Evolutionary conservation across 1,140 invertebrate species (phyloP).

Genomic region (Drosophila melanica): DNA sequence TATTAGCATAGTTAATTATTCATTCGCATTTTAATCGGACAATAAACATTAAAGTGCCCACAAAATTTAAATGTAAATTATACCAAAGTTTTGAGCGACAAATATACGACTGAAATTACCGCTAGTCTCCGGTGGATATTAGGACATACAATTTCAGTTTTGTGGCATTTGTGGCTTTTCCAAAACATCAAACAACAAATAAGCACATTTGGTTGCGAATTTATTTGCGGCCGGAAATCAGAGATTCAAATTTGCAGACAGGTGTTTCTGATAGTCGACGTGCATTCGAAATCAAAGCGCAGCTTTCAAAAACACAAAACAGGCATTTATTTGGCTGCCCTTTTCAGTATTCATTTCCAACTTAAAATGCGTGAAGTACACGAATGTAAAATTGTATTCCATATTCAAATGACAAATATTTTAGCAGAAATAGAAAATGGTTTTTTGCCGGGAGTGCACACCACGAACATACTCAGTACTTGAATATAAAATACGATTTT

Average conservation of each 20-base stretch:
- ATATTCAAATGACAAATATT: constrained; percentile 10
- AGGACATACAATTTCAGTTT: constrained; percentile 37
- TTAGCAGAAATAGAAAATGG: too few species aligned
- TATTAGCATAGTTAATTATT: constrained; percentile 1
- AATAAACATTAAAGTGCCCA: neutral
- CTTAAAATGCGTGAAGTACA: constrained; percentile 44
- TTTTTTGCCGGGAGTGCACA: too few species aligned
- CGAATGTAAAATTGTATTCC: constrained; percentile 40
- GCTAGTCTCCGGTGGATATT: neutral
- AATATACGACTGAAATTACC: constrained; percentile 8
- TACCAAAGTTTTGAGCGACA: constrained; percentile 1
- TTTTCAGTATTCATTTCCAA: too few species aligned
- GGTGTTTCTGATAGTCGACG: constrained; percentile 15
- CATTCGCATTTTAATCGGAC: neutral
- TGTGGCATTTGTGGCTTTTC: constrained; percentile 18
- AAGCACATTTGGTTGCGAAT: constrained; percentile 35
- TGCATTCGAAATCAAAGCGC: constrained; percentile 35
- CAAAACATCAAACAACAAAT: constrained; percentile 41
- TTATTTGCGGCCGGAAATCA: constrained; percentile 40
- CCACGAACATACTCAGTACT: too few species aligned
- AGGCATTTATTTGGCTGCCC: neutral
- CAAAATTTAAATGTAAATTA: constrained; percentile 2
- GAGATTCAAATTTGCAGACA: constrained; percentile 33
- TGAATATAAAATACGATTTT: too few species aligned
- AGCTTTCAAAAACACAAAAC: too few species aligned